A percentile compares a stretch with the other conserved stretches of the same genome.
These are phyloP conservation scores for Drosophila ercepeae DNA, from an alignment of 1,140 invertebrate species.

Conservation along the genomic window DNA sequence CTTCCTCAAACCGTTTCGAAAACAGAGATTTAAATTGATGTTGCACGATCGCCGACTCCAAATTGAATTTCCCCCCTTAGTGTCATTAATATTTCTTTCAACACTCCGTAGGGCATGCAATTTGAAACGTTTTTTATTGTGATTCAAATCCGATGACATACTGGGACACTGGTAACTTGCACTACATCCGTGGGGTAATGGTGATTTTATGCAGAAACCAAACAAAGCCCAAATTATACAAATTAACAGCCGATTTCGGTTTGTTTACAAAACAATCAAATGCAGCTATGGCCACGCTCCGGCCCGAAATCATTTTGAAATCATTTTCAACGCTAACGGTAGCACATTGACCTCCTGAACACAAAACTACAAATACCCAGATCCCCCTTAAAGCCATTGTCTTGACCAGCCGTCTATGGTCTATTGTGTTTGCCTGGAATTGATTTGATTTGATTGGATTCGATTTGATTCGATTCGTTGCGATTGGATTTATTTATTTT, in stretches of 20 bases:
- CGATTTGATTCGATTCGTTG: constrained; percentile 9
- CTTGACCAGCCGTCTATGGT: constrained; percentile 10
- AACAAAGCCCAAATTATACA: constrained; percentile 58
- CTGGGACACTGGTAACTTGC: neutral
- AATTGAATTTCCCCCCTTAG: constrained; percentile 7
- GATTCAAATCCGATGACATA: constrained; percentile 24
- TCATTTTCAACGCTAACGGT: constrained; percentile 66
- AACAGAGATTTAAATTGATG: neutral
- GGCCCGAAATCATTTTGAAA: constrained; percentile 19
- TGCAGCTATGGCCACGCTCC: constrained; percentile 50
- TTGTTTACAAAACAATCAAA: constrained; percentile 66
- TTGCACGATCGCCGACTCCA: constrained; percentile 11
- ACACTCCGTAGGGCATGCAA: constrained; percentile 20
- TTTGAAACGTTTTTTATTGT: constrained; percentile 29
- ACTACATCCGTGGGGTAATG: constrained; percentile 38
- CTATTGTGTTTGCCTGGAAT: constrained; percentile 42
- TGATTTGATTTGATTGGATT: constrained; percentile 25
- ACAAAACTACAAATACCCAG: constrained; percentile 9
- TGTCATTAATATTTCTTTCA: constrained; percentile 1
- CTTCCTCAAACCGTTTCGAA: neutral
- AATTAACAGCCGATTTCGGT: constrained; percentile 52
- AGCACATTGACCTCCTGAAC: constrained; percentile 70
- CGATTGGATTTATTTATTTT: constrained; percentile 74
- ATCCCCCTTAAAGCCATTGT: constrained; percentile 28
- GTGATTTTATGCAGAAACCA: constrained; percentile 59